Conservation (phyloP, 2,113 vertebrate species). For the Pheucticus melanocephalus region DNA sequence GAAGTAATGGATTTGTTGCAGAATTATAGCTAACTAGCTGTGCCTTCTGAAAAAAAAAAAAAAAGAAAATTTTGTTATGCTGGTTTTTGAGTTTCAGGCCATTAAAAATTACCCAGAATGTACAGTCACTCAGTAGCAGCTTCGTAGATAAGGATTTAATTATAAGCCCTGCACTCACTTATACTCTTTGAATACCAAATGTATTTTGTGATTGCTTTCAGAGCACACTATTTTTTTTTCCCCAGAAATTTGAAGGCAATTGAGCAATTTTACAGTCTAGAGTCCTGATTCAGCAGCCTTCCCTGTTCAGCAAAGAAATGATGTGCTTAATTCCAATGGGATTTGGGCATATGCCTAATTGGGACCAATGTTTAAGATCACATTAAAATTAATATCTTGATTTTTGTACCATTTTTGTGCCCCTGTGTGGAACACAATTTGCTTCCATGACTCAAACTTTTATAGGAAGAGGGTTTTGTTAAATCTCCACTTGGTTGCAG, state of each 20-base stretch:
- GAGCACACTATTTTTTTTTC: conserved; percentile 44
- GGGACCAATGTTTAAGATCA: conserved; percentile 47
- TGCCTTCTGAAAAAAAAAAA: conserved; percentile 6
- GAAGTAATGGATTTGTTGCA: conserved; percentile 60
- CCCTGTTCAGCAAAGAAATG: conserved; percentile 42
- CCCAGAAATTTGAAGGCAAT: conserved; percentile 64
- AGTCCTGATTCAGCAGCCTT: conserved; percentile 67
- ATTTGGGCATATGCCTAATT: conserved; percentile 38
- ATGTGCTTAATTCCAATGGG: conserved; percentile 54
- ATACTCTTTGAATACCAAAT: conserved; percentile 67
- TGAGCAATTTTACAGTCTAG: conserved; percentile 66
- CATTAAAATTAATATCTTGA: conserved; percentile 61
- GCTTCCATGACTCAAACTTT: background rate
- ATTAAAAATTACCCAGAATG: conserved; percentile 67
- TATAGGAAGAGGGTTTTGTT: background rate
- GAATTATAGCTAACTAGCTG: conserved; percentile 56
- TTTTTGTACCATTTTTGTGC: background rate
- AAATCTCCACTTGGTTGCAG: background rate
- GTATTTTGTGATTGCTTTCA: conserved; percentile 66
- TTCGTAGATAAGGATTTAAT: conserved; percentile 67
- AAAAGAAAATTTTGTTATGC: conserved; percentile 14
- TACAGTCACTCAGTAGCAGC: conserved; percentile 59
- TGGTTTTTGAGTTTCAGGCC: conserved; percentile 59
- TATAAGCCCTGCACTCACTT: conserved; percentile 62
- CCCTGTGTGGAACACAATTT: background rate